Percentiles rank a stretch among this genome's conserved stretches.
phyloP scores from a whole-genome alignment of 2,113 vertebrate genomes.

The Cyanoramphus novaezelandiae region DNA sequence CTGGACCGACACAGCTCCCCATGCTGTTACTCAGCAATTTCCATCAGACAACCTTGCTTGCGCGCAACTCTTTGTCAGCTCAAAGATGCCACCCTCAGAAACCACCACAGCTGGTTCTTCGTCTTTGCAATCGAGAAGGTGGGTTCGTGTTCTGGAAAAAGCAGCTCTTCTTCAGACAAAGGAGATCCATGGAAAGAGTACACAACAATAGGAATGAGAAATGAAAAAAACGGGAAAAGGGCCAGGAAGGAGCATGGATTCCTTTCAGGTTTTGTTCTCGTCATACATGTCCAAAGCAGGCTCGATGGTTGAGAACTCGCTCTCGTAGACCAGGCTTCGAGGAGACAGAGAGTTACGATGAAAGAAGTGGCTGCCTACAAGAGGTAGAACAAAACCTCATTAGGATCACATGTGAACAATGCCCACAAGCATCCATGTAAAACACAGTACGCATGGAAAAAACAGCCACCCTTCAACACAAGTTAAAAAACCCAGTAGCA shows the following conservation, averaged over 20 bases:
- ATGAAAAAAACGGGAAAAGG: constrained; percentile 71
- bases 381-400: constrained; percentile 43
- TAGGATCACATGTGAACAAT: neutral
- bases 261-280: constrained; percentile 93
- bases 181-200: constrained; percentile 76
- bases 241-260: constrained; percentile 62
- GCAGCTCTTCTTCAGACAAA: constrained; percentile 77
- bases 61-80: constrained; percentile 25
- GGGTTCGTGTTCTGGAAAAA: constrained; percentile 67
- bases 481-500: neutral
- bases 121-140: constrained; percentile 57
- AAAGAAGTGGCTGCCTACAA: constrained; percentile 88
- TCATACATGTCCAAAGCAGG: constrained; percentile 90
- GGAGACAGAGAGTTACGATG: constrained; percentile 87
- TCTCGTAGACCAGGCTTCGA: constrained; percentile 87
- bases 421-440: neutral
- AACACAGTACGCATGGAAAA: neutral
- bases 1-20: constrained; percentile 56
- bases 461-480: neutral
- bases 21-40: constrained; percentile 51
- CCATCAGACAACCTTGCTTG: constrained; percentile 50
- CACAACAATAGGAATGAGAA: constrained; percentile 77
- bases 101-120: constrained; percentile 59
- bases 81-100: constrained; percentile 57
- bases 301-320: constrained; percentile 91